These are phyloP conservation scores for Daubentonia madagascariensis DNA, from an alignment of 2,113 vertebrate genomes.

Conservation along the genomic window DNA sequence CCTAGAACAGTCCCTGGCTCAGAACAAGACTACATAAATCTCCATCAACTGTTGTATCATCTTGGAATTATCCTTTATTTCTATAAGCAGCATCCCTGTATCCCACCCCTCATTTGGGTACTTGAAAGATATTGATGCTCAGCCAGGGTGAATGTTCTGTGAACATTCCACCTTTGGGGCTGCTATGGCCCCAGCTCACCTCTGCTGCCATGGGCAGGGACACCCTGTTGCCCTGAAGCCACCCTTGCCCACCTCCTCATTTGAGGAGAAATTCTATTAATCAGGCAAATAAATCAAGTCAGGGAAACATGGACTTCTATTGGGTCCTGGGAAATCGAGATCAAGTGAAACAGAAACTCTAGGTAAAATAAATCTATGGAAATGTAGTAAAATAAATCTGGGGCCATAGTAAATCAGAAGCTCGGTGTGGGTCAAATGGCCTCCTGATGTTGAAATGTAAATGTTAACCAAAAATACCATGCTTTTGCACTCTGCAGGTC, in stretches of 20 bases:
- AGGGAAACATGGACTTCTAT: neutral
- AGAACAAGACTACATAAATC: neutral
- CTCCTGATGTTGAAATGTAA: conserved; percentile 36
- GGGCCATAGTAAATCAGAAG: neutral
- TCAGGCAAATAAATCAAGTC: conserved; percentile 17
- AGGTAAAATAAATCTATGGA: neutral
- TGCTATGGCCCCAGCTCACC: fast-evolving
- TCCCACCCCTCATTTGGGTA: neutral
- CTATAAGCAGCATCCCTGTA: neutral
- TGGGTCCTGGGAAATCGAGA: neutral
- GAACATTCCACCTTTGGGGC: neutral
- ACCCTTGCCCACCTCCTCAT: neutral
- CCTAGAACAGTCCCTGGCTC: neutral
- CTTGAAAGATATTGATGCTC: neutral
- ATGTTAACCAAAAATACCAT: neutral
- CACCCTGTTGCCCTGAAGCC: neutral
- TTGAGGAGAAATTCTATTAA: neutral
- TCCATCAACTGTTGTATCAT: fast-evolving
- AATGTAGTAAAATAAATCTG: neutral
- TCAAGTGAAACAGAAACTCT: neutral
- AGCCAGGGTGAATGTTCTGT: neutral
- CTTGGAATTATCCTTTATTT: neutral
- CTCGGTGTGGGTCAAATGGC: neutral
- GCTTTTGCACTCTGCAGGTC: neutral
- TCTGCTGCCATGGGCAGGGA: neutral